Percentiles rank a stretch among this genome's conserved stretches.
These are phyloP conservation scores for Eupithecia insigniata DNA, from an alignment of 2,888 invertebrate species.

Conservation along the genomic window DNA sequence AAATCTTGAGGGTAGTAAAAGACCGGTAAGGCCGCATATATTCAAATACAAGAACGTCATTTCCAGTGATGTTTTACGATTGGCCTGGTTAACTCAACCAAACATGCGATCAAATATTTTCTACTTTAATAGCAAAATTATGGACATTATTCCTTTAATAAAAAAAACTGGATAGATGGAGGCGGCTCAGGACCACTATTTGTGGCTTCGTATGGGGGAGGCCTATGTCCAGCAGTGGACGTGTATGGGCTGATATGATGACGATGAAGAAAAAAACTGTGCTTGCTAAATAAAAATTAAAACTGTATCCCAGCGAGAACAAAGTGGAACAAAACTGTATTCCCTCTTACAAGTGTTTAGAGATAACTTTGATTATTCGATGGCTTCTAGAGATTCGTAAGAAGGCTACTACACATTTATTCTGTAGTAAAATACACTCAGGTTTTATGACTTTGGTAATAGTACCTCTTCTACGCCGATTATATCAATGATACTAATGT, in stretches of 20 bases:
- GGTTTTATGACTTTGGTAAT: conserved; percentile 8
- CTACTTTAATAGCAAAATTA: background rate
- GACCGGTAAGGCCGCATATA: background rate
- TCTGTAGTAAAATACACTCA: conserved; percentile 7
- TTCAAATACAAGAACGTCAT: conserved; percentile 5
- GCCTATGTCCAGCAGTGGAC: too few species aligned
- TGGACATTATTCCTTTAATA: too few species aligned
- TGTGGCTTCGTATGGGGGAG: too few species aligned
- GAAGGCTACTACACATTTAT: background rate
- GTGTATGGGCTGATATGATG: too few species aligned
- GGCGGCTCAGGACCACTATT: too few species aligned
- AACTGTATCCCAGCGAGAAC: background rate
- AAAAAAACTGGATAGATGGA: too few species aligned
- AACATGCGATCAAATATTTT: background rate
- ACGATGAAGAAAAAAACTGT: background rate
- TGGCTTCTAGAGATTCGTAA: background rate
- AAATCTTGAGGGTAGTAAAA: conserved; percentile 9
- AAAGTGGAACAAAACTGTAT: background rate
- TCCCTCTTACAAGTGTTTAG: background rate
- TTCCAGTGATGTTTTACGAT: conserved; percentile 3
- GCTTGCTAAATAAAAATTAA: background rate
- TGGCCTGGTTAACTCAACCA: conserved; percentile 7
- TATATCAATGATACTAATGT: conserved; percentile 21
- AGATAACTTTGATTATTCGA: background rate
- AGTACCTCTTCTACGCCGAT: conserved; percentile 12